Base-by-base conservation (phyloP, 2,888 invertebrate species). In the Nymphalis urticae region DNA sequence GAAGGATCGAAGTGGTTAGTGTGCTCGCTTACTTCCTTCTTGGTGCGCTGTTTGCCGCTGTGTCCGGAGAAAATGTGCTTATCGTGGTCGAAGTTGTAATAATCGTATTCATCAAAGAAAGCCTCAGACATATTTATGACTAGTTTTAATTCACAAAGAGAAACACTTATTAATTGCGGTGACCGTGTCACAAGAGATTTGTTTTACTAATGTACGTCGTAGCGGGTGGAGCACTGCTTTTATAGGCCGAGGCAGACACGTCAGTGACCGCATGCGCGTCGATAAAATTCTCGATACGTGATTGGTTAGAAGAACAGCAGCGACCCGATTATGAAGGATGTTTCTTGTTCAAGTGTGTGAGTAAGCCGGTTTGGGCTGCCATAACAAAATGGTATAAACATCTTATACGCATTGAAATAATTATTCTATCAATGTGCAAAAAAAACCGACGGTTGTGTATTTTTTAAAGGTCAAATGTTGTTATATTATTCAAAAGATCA, bases 21-120 rank as follows among this genome's bases (percentile, higher is more conserved):
- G 89, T 98, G 97, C 77, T 95, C 95, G 83, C 93, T 95, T 58
- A 96, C 97, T 91, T 98, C 98, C 86, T 96, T 96, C 93, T 98
- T 98, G 71, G 96, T 94, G 75, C 98, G 94, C 81, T 97, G 97
- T 86, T 98, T 98, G 73, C 98, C 98, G 84, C 97, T 96, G 90
- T 97, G 97, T 32, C 96, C 96, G 56, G 95, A 95, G 88, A 95
- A 96, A 74, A 98, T 95, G 86, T 97, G 96, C 90, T 98, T 98
- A 88, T 97, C 98, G 93, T 97, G 95, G 80, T 97, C 97, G 89
- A 96, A 98, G 91, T 98, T 98, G 94, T 97, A 98, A 85, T 97
- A 97, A 85, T 98, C 98, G 94, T 97, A 97, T 85, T 97, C 95
- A 92, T 98, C 98, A 86, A 96, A 96, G 92, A 96, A 95, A 80